Evolutionary conservation across 2,113 vertebrate species (phyloP).

Genomic region (Lepus europaeus): DNA sequence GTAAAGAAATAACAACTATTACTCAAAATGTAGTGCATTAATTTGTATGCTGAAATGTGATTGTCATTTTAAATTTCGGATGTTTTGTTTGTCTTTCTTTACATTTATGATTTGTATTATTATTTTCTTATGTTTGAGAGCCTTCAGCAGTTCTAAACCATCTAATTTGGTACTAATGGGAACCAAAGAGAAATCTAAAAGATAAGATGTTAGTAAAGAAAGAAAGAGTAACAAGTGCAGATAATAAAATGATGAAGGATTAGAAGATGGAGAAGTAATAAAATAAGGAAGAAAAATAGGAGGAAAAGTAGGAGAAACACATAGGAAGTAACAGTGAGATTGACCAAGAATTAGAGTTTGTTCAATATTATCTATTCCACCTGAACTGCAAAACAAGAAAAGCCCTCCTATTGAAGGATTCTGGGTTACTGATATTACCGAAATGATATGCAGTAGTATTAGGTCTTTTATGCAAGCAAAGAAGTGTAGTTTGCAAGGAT

Average conservation of each 20-base stretch:
- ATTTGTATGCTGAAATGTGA: background rate
- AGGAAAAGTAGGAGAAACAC: background rate
- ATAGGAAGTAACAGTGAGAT: background rate
- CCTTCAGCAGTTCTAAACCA: background rate
- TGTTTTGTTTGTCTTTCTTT: background rate
- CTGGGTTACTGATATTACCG: background rate
- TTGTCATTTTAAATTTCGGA: background rate
- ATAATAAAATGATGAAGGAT: background rate
- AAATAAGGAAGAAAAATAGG: background rate
- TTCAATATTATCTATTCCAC: background rate
- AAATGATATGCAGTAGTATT: background rate
- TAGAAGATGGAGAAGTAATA: background rate
- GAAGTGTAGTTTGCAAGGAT: background rate
- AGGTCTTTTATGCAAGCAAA: background rate
- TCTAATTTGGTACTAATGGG: background rate
- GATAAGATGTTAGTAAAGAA: background rate
- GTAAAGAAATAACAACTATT: background rate
- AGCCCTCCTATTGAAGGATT: background rate
- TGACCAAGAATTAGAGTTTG: background rate
- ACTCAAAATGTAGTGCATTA: background rate
- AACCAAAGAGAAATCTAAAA: background rate
- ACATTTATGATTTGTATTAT: background rate
- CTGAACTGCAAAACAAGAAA: background rate
- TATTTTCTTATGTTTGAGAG: background rate
- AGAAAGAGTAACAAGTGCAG: background rate